Evolutionary conservation across 2,113 vertebrate genomes (phyloP).

Genomic region (Vimba vimba): DNA sequence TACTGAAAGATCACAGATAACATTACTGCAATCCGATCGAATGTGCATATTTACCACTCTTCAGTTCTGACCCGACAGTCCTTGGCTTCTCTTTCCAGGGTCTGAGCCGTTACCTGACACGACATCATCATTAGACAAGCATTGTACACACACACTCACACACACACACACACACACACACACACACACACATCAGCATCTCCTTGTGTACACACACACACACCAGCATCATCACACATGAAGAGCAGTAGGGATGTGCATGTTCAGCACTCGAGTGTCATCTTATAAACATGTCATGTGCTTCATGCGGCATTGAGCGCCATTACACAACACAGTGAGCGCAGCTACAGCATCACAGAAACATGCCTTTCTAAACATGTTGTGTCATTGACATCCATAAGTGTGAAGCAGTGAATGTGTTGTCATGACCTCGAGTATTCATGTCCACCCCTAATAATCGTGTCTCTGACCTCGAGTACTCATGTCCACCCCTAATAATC

Average conservation of each 20-base stretch:
- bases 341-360: too few relatives aligned
- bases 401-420: not conserved
- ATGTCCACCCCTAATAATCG: not conserved
- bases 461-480: too few relatives aligned
- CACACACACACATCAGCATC: too few relatives aligned
- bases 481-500: too few relatives aligned
- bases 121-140: not conserved
- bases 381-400: not conserved
- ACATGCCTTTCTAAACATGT: too few relatives aligned
- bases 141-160: too few relatives aligned
- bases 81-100: slow-evolving; percentile 92
- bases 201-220: too few relatives aligned
- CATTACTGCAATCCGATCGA: too few relatives aligned
- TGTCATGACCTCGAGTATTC: not conserved
- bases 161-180: too few relatives aligned
- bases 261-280: too few relatives aligned
- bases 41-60: slow-evolving; percentile 82
- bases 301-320: too few relatives aligned
- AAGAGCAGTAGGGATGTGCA: not conserved
- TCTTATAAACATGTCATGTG: not conserved
- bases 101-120: slow-evolving; percentile 79
- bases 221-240: not conserved
- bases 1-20: not conserved
- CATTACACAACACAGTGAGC: too few relatives aligned
- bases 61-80: slow-evolving; percentile 92